These are phyloP conservation scores for Sturnira hondurensis DNA, from an alignment of 2,113 vertebrate species.

Conservation along the genomic window DNA sequence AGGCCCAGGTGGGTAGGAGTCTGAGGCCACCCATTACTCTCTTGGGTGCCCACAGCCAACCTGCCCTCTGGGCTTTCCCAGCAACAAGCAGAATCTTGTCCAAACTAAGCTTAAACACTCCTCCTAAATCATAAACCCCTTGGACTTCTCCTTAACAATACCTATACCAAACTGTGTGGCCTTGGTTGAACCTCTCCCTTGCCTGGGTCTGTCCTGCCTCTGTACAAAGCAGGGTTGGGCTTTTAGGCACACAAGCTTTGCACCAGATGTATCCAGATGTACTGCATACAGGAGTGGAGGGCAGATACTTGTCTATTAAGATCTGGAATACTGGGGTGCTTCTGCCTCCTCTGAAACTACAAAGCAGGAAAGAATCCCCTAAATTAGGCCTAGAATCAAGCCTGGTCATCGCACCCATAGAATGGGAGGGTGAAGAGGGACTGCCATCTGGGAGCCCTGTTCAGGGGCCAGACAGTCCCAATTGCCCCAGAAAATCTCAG, in stretches of 20 bases:
- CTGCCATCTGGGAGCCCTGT: not conserved
- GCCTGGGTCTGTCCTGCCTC: not conserved
- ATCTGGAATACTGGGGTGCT: not conserved
- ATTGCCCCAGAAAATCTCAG: not conserved
- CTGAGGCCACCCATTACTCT: not conserved
- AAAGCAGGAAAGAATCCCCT: not conserved
- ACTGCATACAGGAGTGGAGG: not conserved
- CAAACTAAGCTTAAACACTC: not conserved
- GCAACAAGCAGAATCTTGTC: not conserved
- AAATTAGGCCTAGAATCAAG: not conserved
- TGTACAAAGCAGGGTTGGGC: not conserved
- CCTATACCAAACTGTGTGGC: not conserved
- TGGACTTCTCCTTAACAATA: not conserved
- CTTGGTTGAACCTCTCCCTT: not conserved
- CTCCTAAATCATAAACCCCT: not conserved
- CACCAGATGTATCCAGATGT: not conserved
- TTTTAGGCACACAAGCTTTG: not conserved
- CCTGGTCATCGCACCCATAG: not conserved
- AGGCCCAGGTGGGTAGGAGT: not conserved
- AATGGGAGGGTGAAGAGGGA: not conserved
- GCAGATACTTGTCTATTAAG: not conserved
- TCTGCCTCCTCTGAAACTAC: not conserved
- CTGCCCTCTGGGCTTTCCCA: not conserved
- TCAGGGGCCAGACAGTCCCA: not conserved
- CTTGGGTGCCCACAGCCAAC: not conserved